Conservation (phyloP, 2,888 invertebrate genomes). For the Cynaeus angustus region DNA sequence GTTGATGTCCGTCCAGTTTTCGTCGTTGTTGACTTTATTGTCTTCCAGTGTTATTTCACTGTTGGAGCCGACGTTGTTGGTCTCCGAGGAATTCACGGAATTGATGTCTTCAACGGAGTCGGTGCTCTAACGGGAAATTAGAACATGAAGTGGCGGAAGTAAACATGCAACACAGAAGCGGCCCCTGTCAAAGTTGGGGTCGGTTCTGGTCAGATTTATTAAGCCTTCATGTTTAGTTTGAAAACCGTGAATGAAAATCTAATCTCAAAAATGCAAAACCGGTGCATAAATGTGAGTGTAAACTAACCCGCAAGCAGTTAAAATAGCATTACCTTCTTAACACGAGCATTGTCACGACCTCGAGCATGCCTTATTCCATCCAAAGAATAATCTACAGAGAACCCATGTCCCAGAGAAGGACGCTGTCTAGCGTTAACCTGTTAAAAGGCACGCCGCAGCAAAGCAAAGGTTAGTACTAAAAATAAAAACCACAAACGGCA, state of each 20-base stretch:
- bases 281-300: constrained; percentile 34
- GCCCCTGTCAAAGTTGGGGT: no score
- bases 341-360: constrained; percentile 69
- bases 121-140: constrained; percentile 78
- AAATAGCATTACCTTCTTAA: constrained; percentile 69
- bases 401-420: constrained; percentile 71
- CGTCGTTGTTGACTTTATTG: constrained; percentile 84
- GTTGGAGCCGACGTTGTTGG: constrained; percentile 82
- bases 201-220: no score
- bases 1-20: constrained; percentile 95
- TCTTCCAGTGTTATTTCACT: constrained; percentile 82
- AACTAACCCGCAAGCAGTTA: constrained; percentile 38
- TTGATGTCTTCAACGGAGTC: constrained; percentile 89
- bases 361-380: constrained; percentile 72
- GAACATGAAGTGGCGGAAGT: neutral
- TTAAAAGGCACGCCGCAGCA: constrained; percentile 68
- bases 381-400: constrained; percentile 72
- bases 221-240: no score
- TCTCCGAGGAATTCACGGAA: constrained; percentile 83
- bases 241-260: constrained; percentile 9
- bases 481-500: constrained; percentile 21
- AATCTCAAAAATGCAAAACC: constrained; percentile 21
- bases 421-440: constrained; percentile 72
- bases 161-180: neutral
- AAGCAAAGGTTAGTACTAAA: constrained; percentile 66